Evolutionary conservation across 2,113 vertebrate genomes (phyloP).

Genomic region (Pseudopipra pipra): DNA sequence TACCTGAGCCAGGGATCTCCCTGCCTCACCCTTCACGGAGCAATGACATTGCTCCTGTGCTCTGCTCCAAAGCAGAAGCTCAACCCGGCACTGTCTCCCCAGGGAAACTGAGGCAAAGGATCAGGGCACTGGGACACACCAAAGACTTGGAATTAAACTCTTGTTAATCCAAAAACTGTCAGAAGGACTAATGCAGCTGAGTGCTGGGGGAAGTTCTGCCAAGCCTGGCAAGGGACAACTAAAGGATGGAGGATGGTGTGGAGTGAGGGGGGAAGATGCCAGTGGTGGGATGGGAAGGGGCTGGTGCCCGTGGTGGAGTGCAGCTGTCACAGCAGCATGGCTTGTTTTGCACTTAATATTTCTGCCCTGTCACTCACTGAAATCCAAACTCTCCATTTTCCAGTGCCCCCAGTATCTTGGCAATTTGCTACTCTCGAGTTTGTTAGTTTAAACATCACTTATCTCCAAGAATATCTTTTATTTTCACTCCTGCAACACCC

Average conservation of each 20-base stretch:
- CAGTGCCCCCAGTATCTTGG: background rate
- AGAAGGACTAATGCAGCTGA: background rate
- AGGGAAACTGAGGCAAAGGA: background rate
- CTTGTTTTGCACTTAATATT: background rate
- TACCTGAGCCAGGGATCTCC: background rate
- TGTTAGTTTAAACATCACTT: background rate
- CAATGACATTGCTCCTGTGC: background rate
- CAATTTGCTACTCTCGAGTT: background rate
- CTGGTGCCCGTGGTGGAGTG: background rate
- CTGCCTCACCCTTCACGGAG: background rate
- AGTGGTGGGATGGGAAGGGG: background rate
- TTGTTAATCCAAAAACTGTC: background rate
- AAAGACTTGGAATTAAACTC: background rate
- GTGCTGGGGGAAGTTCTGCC: background rate
- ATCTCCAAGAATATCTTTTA: background rate
- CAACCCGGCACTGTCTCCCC: background rate
- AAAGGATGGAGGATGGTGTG: background rate
- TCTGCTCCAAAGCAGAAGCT: background rate
- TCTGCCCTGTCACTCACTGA: background rate
- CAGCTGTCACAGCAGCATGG: background rate
- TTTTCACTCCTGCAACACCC: background rate
- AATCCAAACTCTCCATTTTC: background rate
- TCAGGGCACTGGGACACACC: background rate
- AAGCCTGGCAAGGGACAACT: background rate
- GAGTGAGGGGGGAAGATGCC: background rate